phyloP scores from a whole-genome alignment of 2,797 vertebrate species.

The Neopelma chrysocephalum region DNA sequence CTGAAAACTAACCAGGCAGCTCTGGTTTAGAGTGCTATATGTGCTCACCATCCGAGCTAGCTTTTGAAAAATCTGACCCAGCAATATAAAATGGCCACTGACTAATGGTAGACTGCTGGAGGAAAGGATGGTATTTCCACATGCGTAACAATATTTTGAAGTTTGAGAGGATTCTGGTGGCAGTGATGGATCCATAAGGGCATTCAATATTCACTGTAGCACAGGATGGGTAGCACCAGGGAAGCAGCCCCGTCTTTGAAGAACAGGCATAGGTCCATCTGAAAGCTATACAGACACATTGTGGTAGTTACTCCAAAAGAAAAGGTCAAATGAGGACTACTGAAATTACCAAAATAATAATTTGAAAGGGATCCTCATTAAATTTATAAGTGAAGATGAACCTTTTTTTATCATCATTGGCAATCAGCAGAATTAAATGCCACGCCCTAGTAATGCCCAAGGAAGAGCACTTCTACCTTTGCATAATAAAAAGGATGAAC shows the following conservation, averaged over 20 bases:
- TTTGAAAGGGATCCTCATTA: background rate
- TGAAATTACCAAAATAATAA: background rate
- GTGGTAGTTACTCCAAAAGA: background rate
- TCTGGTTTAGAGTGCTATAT: background rate
- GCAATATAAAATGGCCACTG: background rate
- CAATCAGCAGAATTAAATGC: background rate
- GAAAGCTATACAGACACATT: background rate
- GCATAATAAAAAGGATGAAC: background rate
- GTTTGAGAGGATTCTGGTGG: background rate
- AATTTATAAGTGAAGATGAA: background rate
- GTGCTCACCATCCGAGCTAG: background rate
- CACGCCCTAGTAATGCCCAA: background rate
- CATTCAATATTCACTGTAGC: background rate
- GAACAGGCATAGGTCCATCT: background rate
- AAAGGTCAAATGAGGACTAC: background rate
- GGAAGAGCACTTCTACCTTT: background rate
- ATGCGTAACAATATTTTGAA: rapidly evolving
- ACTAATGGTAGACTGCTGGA: background rate
- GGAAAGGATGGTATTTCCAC: background rate
- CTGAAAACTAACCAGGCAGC: background rate
- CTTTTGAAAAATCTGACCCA: background rate
- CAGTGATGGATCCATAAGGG: background rate
- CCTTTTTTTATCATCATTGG: background rate
- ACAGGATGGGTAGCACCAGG: background rate
- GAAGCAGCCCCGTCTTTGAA: background rate